Evolutionary conservation across 2,113 vertebrate species (phyloP).

Genomic region (Nestor notabilis): DNA sequence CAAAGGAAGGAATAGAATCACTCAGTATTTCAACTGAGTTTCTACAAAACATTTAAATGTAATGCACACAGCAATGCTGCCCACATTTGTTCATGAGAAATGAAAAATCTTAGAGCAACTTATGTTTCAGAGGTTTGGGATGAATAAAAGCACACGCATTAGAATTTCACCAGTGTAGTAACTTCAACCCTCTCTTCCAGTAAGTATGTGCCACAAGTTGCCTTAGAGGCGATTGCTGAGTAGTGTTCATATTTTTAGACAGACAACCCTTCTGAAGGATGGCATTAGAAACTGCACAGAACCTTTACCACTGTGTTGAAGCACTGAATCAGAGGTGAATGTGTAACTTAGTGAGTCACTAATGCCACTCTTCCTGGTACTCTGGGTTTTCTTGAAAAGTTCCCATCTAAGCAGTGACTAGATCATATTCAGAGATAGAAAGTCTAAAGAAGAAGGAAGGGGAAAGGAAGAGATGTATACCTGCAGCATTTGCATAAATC

Average conservation of each 20-base stretch:
- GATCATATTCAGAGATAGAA: background rate
- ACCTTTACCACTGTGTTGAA: background rate
- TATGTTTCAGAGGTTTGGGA: background rate
- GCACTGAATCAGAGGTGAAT: slow-evolving; percentile 22
- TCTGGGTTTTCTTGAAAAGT: slow-evolving; percentile 17
- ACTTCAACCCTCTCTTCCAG: background rate
- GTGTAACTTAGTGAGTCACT: background rate
- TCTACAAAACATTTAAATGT: background rate
- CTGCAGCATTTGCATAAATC: background rate
- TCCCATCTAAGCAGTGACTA: background rate
- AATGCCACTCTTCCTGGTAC: background rate
- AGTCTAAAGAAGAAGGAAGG: background rate
- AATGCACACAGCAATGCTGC: background rate
- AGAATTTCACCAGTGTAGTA: background rate
- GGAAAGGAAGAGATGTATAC: background rate
- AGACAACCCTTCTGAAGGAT: background rate
- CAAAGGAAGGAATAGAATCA: background rate
- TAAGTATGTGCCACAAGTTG: accelerated
- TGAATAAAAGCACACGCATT: background rate
- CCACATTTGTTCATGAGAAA: background rate
- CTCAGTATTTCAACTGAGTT: background rate
- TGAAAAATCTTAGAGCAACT: background rate
- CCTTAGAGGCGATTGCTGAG: background rate
- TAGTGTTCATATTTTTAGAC: background rate
- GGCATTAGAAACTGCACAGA: background rate